Evolutionary conservation across 2,113 vertebrate genomes (phyloP), one percentile per base, ranked within the genome.

Genomic region (Variabilichromis moorii): DNA sequence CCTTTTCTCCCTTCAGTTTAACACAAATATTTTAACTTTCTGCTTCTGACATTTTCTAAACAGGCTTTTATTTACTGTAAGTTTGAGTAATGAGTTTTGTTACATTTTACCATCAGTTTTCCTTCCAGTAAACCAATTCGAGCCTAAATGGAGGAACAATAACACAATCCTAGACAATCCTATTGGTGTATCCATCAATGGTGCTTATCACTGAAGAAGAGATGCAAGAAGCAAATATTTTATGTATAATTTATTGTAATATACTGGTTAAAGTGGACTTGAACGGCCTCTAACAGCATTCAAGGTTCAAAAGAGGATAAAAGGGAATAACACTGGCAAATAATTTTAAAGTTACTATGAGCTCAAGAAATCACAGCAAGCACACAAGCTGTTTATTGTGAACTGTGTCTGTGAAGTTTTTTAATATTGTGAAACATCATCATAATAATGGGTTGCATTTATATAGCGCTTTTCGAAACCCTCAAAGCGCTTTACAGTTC

Each of bases 391-490:
- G 28, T 17, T 61, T 61, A 0, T 17, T 61, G 14, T 19, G 26
- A 33, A 61, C 14, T 61, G 8, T 61, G 26, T 61, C 26, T 61
- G 57, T 61, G 14, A 61, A 59, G 24, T 59, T 59, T 57, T 59
- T 59, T 28, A 9, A 59, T 59, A 28, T 59, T 28, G 24, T 16
- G 24, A 59, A 59, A 59, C 13, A 28, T 16, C 55, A 2, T 24
- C 11, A 55, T 55, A 55, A 55, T 55, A 55, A 55, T 24, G 21
- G 53, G 1, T 13, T 55, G 21, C 53, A 55, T 55, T 55, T 55
- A 55, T 55, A 55, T 24, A 24, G n/a, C 0, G 11, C 2, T 55
- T 24, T 55, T 55, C 1, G 2, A 55, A 21, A 55, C 21, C 53
- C 53, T 55, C n/a, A 55, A 55, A 24, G 53, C 1, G 0, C 21